Percentiles rank a stretch among this genome's conserved stretches.
Evolutionary conservation across 2,113 vertebrate species (phyloP).

Genomic region (Tauraco erythrolophus): DNA sequence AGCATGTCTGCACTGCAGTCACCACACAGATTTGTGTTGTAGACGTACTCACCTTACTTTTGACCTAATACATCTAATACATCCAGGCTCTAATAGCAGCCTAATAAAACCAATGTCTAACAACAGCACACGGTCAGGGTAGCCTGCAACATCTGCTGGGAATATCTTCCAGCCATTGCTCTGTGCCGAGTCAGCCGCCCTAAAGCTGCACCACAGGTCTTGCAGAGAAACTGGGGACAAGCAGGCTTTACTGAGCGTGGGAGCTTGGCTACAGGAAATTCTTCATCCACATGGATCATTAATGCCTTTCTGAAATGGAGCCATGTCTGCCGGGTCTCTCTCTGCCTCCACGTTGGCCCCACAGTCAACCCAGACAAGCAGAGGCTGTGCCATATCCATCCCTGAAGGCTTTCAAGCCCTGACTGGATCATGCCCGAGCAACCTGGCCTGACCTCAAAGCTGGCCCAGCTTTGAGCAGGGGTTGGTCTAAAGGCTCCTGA

Average conservation of each 20-base stretch:
- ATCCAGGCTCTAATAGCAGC: background rate
- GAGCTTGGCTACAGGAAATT: background rate
- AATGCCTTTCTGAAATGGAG: background rate
- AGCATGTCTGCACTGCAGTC: background rate
- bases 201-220: background rate
- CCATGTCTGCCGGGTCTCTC: fast-evolving
- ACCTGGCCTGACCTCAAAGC: background rate
- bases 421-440: background rate
- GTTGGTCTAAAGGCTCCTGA: background rate
- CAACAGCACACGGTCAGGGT: background rate
- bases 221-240: background rate
- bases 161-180: background rate
- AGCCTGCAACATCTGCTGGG: background rate
- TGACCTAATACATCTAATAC: background rate
- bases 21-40: background rate
- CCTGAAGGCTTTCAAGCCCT: background rate
- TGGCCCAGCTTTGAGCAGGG: background rate
- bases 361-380: background rate
- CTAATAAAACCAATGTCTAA: background rate
- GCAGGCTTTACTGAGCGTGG: fast-evolving
- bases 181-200: background rate
- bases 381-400: background rate
- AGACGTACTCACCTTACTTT: background rate
- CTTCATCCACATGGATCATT: background rate
- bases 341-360: background rate